These are phyloP conservation scores for Chloroceryle amazona DNA, from an alignment of 2,797 vertebrate species.

Conservation along the genomic window DNA sequence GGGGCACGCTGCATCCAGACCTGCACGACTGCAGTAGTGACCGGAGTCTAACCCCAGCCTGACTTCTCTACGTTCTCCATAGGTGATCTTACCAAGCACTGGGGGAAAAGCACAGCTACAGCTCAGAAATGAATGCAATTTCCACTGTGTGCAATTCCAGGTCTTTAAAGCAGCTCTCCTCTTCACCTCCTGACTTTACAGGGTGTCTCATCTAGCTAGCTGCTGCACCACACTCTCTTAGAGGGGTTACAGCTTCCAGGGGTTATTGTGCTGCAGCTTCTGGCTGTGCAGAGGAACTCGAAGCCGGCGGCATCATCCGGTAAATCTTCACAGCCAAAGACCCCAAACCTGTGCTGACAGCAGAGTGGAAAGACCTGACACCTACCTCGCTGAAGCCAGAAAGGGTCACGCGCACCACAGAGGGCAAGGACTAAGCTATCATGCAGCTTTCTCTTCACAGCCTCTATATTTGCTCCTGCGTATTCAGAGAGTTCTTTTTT, in stretches of 20 bases:
- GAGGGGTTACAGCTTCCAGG: not conserved
- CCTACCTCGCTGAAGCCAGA: not conserved
- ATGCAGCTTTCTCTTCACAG: not conserved
- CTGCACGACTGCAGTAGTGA: rapidly evolving
- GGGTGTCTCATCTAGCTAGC: rapidly evolving
- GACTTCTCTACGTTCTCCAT: rapidly evolving
- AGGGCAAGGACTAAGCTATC: not conserved
- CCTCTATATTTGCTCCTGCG: not conserved
- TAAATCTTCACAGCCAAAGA: not conserved
- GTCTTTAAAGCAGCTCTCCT: not conserved
- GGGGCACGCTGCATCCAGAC: not conserved
- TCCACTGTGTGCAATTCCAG: not conserved
- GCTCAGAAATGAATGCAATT: not conserved
- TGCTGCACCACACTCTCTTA: not conserved
- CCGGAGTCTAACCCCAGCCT: not conserved
- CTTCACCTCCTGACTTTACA: not conserved
- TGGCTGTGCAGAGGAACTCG: not conserved
- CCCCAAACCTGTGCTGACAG: not conserved
- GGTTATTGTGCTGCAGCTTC: not conserved
- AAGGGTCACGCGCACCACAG: rapidly evolving
- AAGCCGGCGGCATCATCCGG: not conserved
- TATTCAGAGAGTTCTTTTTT: not conserved
- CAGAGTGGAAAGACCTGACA: not conserved
- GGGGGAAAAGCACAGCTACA: not conserved
- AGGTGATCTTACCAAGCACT: not conserved